Evolutionary conservation across 2,888 invertebrate species (phyloP).

Genomic region (Hypena proboscidalis): DNA sequence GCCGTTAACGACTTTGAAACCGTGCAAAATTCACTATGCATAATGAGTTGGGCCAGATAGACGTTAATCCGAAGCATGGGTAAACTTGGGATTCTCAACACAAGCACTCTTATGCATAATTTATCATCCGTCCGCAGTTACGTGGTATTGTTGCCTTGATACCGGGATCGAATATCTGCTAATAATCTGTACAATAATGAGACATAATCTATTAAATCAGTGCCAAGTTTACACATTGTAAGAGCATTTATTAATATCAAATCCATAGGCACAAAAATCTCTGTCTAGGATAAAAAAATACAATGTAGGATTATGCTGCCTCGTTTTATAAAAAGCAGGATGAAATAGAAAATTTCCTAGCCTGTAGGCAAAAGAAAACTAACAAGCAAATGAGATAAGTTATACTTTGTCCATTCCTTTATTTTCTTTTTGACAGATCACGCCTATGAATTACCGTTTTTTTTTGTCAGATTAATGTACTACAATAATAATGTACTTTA

Average conservation of each 20-base stretch:
- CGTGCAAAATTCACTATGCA: constrained; percentile 59
- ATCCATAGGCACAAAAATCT: too few relatives aligned
- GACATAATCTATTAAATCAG: constrained; percentile 36
- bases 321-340: too few relatives aligned
- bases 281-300: too few relatives aligned
- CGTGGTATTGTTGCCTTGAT: constrained; percentile 54
- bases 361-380: constrained; percentile 20
- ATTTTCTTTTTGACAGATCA: too few relatives aligned
- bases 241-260: neutral
- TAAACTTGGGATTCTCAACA: constrained; percentile 48
- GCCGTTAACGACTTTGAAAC: constrained; percentile 47
- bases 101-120: constrained; percentile 52
- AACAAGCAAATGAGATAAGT: constrained; percentile 19
- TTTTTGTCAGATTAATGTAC: too few relatives aligned
- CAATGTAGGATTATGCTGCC: too few relatives aligned
- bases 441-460: too few relatives aligned
- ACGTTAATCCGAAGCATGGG: constrained; percentile 51
- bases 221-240: constrained; percentile 2
- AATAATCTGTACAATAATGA: constrained; percentile 43
- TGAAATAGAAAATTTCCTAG: too few relatives aligned
- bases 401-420: too few relatives aligned
- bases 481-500: too few relatives aligned
- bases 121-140: constrained; percentile 49
- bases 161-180: constrained; percentile 56
- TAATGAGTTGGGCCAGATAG: constrained; percentile 55